Conservation (phyloP, 2,888 invertebrate genomes). For the Cinara cedri region DNA sequence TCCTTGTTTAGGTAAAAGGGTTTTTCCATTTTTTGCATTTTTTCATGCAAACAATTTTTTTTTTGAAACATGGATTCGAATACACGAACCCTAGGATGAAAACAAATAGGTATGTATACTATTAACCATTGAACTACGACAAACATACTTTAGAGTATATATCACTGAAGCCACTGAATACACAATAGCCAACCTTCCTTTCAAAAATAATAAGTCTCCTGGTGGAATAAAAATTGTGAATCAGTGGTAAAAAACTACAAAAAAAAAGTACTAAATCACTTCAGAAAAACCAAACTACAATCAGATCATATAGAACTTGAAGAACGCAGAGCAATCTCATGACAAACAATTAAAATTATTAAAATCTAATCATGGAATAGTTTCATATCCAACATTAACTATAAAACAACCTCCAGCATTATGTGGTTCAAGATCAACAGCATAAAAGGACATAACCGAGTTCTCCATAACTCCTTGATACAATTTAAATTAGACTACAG, state of each 20-base stretch:
- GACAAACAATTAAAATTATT: neutral
- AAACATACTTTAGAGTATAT: no score
- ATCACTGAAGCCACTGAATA: neutral
- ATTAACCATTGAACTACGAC: no score
- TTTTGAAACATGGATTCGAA: no score
- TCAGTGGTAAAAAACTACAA: neutral
- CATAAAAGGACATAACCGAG: neutral
- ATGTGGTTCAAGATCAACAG: constrained; percentile 6
- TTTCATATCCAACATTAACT: neutral
- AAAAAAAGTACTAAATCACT: constrained; percentile 10
- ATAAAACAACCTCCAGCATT: neutral
- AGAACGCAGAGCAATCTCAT: constrained; percentile 1
- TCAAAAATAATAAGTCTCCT: neutral
- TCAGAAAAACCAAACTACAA: neutral
- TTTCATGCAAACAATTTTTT: no score
- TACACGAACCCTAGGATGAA: no score
- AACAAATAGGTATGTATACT: no score
- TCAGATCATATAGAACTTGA: constrained; percentile 7
- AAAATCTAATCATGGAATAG: neutral
- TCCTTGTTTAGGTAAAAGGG: no score
- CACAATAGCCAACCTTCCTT: neutral
- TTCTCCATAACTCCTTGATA: neutral
- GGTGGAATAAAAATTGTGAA: neutral
- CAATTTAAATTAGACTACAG: neutral
- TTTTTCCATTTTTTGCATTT: no score